Percentiles rank a stretch among this genome's conserved stretches.
Evolutionary conservation across 2,797 vertebrate genomes (phyloP).

Genomic region (Fringilla coelebs): DNA sequence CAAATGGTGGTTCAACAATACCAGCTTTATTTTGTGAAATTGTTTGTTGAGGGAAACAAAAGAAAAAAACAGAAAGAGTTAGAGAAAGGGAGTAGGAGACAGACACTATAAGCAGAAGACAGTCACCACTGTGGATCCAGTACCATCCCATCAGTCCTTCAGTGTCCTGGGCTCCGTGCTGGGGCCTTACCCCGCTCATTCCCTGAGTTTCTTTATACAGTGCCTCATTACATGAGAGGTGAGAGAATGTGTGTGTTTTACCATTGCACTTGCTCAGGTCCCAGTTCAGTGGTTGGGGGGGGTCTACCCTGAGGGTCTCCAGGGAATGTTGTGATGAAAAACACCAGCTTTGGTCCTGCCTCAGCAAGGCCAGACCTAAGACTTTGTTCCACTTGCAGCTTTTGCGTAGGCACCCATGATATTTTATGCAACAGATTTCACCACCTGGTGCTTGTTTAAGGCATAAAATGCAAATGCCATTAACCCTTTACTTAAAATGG

Average conservation of each 20-base stretch:
- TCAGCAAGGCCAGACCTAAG: background rate
- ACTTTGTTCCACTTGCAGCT: background rate
- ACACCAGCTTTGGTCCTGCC: background rate
- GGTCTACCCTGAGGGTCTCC: fast-evolving
- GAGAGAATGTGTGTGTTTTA: background rate
- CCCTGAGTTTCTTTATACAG: background rate
- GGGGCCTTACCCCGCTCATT: background rate
- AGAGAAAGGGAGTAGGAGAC: background rate
- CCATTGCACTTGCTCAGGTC: fast-evolving
- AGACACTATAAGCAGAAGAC: background rate
- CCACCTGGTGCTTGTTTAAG: background rate
- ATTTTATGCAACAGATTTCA: background rate
- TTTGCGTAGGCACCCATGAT: background rate
- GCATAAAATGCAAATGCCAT: background rate
- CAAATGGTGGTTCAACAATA: background rate
- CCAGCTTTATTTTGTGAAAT: background rate
- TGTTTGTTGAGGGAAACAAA: background rate
- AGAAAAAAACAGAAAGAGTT: background rate
- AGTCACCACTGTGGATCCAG: background rate
- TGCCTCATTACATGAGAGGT: background rate
- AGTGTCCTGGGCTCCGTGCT: background rate
- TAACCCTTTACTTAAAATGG: background rate
- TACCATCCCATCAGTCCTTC: background rate
- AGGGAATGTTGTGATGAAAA: background rate
- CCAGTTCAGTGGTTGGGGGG: fast-evolving